Conservation (phyloP, 2,113 vertebrate genomes). For the Balaeniceps rex region DNA sequence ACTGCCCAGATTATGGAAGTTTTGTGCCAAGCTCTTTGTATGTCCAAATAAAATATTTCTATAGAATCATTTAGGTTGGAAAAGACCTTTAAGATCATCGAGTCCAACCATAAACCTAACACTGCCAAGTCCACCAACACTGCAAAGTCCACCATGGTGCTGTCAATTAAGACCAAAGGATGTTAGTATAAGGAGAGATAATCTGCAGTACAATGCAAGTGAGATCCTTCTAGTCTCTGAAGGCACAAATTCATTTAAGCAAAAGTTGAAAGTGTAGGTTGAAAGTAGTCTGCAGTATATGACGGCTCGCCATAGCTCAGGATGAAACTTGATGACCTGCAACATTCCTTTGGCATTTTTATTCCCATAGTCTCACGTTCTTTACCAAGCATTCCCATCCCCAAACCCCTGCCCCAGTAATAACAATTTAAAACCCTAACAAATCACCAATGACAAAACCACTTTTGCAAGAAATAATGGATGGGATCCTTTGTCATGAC, state of each 20-base stretch:
- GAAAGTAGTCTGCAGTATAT: neutral
- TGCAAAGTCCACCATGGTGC: neutral
- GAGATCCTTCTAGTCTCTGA: neutral
- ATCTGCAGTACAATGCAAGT: neutral
- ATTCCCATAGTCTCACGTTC: neutral
- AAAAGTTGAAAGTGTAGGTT: neutral
- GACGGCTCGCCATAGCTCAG: neutral
- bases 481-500: neutral
- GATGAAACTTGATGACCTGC: neutral
- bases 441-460: neutral
- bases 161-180: neutral
- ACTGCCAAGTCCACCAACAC: neutral
- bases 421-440: neutral
- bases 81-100: neutral
- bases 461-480: neutral
- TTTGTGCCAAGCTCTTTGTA: neutral
- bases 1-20: neutral
- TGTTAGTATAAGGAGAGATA: neutral
- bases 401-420: neutral
- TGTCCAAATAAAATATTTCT: neutral
- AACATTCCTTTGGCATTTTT: neutral
- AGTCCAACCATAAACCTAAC: neutral
- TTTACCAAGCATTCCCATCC: neutral
- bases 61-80: neutral
- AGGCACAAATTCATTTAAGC: neutral